These are phyloP conservation scores for Tribolium madens DNA, from an alignment of 1,140 invertebrate genomes.

Conservation along the genomic window DNA sequence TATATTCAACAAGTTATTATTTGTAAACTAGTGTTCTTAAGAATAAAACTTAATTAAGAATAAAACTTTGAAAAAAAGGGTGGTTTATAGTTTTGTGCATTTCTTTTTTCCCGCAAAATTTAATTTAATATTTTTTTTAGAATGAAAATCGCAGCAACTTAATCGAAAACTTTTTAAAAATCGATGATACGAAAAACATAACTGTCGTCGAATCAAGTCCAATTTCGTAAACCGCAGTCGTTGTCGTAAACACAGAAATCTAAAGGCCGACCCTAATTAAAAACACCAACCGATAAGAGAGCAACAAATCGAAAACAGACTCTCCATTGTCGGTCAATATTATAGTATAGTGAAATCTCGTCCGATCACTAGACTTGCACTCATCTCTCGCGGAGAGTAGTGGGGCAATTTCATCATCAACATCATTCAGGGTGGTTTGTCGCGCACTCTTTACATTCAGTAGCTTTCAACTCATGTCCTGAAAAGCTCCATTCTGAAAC, in stretches of 20 bases:
- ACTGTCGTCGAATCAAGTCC: not conserved
- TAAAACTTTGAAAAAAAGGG: no score
- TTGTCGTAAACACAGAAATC: conserved; percentile 8
- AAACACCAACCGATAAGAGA: conserved; percentile 19
- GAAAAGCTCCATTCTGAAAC: conserved; percentile 24
- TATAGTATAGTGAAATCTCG: conserved; percentile 30
- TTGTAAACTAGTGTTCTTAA: no score
- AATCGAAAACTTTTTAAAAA: no score
- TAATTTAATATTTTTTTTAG: no score
- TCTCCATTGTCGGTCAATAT: conserved; percentile 36
- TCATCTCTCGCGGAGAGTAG: conserved; percentile 27
- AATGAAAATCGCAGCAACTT: no score
- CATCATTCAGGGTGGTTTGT: conserved; percentile 36
- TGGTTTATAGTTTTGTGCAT: no score
- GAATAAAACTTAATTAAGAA: no score
- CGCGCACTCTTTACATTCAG: conserved; percentile 32
- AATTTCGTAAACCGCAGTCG: conserved; percentile 13
- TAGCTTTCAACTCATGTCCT: conserved; percentile 35
- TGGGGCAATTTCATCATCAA: conserved; percentile 31
- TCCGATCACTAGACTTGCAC: conserved; percentile 28
- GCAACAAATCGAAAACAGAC: conserved; percentile 37
- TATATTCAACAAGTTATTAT: no score
- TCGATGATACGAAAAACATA: no score
- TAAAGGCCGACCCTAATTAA: conserved; percentile 28
- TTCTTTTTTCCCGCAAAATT: no score